Evolutionary conservation across 1,140 invertebrate genomes (phyloP), one percentile per base, ranked within the genome.

Genomic region (Habropoda laboriosa): DNA sequence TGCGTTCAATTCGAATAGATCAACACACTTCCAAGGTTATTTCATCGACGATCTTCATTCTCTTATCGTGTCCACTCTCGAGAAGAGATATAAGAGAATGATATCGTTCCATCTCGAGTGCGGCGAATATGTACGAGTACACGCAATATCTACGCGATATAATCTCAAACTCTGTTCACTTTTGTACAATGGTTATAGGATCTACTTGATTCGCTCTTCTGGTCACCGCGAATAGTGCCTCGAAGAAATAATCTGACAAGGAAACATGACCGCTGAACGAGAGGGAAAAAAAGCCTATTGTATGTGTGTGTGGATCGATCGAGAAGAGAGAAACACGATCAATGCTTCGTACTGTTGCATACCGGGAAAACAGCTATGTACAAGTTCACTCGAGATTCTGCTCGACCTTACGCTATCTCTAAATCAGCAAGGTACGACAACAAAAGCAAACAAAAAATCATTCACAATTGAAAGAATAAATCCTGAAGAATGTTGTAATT

Each of bases 281-380:
- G 7, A 49, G 38, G 3, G 57, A 24, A 45, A 30, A 24, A 53
- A 27, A n/a, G n/a, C 21, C 18, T 73, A 8, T 4, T 49, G n/a
- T n/a, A n/a, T n/a, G n/a, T 45, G 30, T 42, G 21, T 35, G 32
- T 40, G n/a, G n/a, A 40, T 74, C 24, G 72, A 30, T 64, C 45
- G 49, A 38, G 24, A 55, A 24, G 13, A 42, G 42, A 63, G 5
- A 58, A 40, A 45, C 8, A 81, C 51, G 49, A 84, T 79, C 51
- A 80, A 86, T 88, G 80, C 83, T 80, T 89, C 85, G 88, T 85
- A 88, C 85, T 79, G 78, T 83, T 87, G 63, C 60, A 64, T 82
- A 57, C 53, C 40, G 57, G 24, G 64, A n/a, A n/a, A 49, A 85
- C 71, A 78, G 81, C 86, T 91, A 91, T 91, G 49, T 90, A 90